Evolutionary conservation across 2,113 vertebrate genomes (phyloP), one percentile per base, ranked within the genome.

Genomic region (Campylorhamphus procurvoides): DNA sequence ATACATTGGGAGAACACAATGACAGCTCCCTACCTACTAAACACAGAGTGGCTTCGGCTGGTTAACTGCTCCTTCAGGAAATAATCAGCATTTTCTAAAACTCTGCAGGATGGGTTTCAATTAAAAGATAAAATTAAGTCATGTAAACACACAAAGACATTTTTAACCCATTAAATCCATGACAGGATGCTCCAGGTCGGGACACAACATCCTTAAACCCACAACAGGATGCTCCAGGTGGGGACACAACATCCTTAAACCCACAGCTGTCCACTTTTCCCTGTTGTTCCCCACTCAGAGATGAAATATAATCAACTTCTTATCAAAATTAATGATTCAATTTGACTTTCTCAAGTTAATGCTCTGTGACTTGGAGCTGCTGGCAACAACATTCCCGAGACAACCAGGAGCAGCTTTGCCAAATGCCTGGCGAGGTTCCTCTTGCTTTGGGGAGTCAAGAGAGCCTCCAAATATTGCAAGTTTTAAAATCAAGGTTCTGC

Each of bases 21-120:
- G 75, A 84, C 81, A 77, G 79, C 68, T 88, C 87, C 91, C 92
- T 82, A 86, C 49, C 47, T 12, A 75, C 87, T 90, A 84, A 78
- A 56, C 39, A 88, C 4, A 63, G 62, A 50, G 63, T 53, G 60
- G n/a, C 93, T 40, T 78, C 44, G 88, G 90, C 62, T 84, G 85
- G 69, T 49, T 81, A 87, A 95, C 91, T 94, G 93, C 69, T 96
- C 73, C 84, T 87, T 95, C 88, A 79, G 73, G 63, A 91, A 97
- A 93, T 93, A 93, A 77, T 71, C 18, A 60, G 80, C 40, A 19
- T 59, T 78, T 84, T 29, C 79, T 25, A 73, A 91, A 97, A 93
- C 60, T 94, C 18, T 82, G 68, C 64, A 44, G 77, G 93, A 89
- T 27, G 78, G 17, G 28, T 93, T 56, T 50, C 44, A 72, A 95